Base-by-base conservation (phyloP, 2,113 vertebrate genomes). In the Lonchura striata region DNA sequence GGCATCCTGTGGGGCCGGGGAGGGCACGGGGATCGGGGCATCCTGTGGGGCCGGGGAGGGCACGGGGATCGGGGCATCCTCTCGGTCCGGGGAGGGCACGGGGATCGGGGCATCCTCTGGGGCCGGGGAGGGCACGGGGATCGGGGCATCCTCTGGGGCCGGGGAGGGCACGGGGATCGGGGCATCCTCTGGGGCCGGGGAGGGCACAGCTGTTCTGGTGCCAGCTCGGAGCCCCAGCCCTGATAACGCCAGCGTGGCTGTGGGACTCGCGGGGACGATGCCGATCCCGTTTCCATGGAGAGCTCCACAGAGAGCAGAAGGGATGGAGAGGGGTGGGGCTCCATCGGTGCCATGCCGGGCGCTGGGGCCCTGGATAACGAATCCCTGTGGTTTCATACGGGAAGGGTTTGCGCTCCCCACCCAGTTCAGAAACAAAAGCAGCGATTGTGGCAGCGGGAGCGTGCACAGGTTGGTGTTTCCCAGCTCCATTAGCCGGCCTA, bases 151-250 rank as follows among this genome's bases (percentile, higher is more conserved):
- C n/a, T n/a, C n/a, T n/a, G n/a, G n/a, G n/a, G n/a, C 6, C 15
- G 0, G 33, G 41, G 5, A 49, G 42, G 35, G 27, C 5, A 47
- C 42, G 37, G 72, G 57, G 35, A 41, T 3, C 11, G 15, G 15
- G 65, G 59, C 27, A 42, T 2, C 44, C 17, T 23, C 3, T 1
- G 12, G 0, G 2, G 1, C 6, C 17, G 1, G 12, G 60, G 16
- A 63, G 6, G 66, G 31, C 50, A 33, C 25, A 24, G 46, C 27
- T 25, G 23, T 30, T 25, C 11, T 5, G 14, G 35, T 42, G 42
- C 5, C 57, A 27, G 10, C 35, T 64, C 35, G 5, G 35, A 49
- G 23, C 24, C 23, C 41, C 21, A 2, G 70, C 46, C 35, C 66
- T 4, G 76, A 13, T 28, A 27, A 25, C 3, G 2, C 15, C 69